phyloP scores from a whole-genome alignment of 2,797 vertebrate genomes.

The Distichodus sexfasciatus region DNA sequence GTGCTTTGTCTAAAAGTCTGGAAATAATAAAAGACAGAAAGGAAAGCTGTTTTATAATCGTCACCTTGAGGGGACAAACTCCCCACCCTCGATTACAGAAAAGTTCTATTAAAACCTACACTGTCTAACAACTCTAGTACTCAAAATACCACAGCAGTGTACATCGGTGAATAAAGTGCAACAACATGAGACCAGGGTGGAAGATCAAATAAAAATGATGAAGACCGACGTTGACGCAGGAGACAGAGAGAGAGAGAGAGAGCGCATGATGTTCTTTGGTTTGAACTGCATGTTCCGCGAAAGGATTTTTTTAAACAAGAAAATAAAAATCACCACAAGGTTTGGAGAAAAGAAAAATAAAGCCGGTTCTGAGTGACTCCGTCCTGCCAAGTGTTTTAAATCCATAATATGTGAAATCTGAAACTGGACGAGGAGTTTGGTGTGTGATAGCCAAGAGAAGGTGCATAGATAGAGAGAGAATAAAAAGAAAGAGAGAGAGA shows the following conservation, averaged over 20 bases:
- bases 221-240: no score
- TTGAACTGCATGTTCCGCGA: not conserved
- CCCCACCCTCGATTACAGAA: not conserved
- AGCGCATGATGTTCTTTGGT: no score
- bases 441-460: no score
- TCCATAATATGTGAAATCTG: no score
- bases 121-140: conserved; percentile 13
- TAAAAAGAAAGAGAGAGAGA: no score
- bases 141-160: conserved; percentile 25
- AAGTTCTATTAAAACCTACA: conserved; percentile 5
- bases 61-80: conserved; percentile 2
- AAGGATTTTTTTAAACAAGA: conserved; percentile 18
- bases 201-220: no score
- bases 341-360: not conserved
- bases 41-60: conserved; percentile 6
- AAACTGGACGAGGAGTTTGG: no score
- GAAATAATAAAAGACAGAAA: not conserved
- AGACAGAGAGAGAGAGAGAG: not conserved
- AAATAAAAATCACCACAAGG: not conserved
- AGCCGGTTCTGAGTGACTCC: no score
- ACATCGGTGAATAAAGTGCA: conserved; percentile 47
- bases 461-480: no score
- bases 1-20: no score
- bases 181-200: conserved; percentile 19
- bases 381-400: no score